These are phyloP conservation scores for Rallus limicola DNA, from an alignment of 2,113 vertebrate species.

Conservation along the genomic window DNA sequence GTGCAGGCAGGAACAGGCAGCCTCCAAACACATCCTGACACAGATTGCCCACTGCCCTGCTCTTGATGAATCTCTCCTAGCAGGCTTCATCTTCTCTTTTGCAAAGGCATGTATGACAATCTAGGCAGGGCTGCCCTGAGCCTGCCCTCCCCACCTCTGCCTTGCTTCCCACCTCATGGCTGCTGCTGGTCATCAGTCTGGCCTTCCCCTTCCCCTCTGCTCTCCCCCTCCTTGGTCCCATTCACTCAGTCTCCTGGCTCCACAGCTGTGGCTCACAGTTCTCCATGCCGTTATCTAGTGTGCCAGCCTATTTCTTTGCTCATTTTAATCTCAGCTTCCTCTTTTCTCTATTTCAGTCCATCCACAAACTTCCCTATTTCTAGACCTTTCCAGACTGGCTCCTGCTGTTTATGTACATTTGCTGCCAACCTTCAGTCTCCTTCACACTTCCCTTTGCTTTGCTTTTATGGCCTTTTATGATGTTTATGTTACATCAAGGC, in stretches of 20 bases:
- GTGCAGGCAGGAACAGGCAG: background rate
- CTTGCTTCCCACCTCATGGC: background rate
- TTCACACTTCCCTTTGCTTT: slow-evolving; percentile 48
- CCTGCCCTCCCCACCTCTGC: background rate
- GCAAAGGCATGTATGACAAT: background rate
- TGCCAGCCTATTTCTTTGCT: background rate
- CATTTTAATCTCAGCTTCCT: background rate
- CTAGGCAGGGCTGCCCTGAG: background rate
- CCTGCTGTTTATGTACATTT: slow-evolving; percentile 22
- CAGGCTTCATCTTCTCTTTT: background rate
- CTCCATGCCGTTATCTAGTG: background rate
- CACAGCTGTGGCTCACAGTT: background rate
- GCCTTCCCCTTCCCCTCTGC: background rate
- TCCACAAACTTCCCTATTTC: background rate
- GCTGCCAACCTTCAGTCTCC: slow-evolving; percentile 51
- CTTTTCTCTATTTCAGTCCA: background rate
- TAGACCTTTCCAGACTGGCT: background rate
- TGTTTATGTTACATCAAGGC: slow-evolving; percentile 52
- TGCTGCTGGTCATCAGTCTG: background rate
- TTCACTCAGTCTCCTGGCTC: background rate
- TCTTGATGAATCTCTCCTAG: background rate
- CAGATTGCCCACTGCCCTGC: background rate
- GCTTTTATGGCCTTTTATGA: slow-evolving; percentile 58
- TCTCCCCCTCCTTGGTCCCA: background rate
- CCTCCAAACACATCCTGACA: background rate